Base-by-base conservation (phyloP, 2,113 vertebrate species). In the Chionodraco myersi region DNA sequence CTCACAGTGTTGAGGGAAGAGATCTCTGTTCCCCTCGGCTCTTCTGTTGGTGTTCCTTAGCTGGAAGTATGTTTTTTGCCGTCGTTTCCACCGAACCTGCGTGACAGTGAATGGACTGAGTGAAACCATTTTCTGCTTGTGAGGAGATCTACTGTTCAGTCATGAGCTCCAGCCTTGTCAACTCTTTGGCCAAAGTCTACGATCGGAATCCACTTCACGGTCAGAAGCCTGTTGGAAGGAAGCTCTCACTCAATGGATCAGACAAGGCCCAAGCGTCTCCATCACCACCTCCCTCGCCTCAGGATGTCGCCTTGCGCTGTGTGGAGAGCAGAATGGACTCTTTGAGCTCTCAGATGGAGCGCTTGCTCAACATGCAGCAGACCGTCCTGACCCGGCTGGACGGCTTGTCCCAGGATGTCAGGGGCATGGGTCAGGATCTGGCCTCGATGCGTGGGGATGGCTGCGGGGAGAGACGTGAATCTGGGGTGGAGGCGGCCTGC, bases 131-230 rank as follows among this genome's bases (percentile, higher is more conserved):
- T 14, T 54, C 9, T 66, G 1, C 56, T 52, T 62, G 16, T 34
- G 51, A 69, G 21, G 45, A 63, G 8, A 2, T 26, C 52, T 21
- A 30, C 63, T 51, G 36, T 4, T 54, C 72, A 79, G 77, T 9
- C 87, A 94, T 94, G 93, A 94, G 73, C 77, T 93, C 83, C 1
- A 94, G 92, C 75, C 65, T 96, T 58, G 96, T 96, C 69, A 96
- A 94, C 89, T 96, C 94, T 80, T 85, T 96, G 77, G 96, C 96
- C 88, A 96, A 95, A 89, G 94, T 94, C 63, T 95, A 96, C 0
- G 93, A 97, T 85, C 93, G 91, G 21, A 96, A 96, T 0, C 80
- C 93, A 80, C 94, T 96, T 62, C 95, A 93, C 11, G 94, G 72
- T 74, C 94, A 94, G 65, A 92, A 93, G 77, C 90, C 93, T 21